Conservation (phyloP, 2,113 vertebrate genomes). For the Xiphophorus maculatus region DNA sequence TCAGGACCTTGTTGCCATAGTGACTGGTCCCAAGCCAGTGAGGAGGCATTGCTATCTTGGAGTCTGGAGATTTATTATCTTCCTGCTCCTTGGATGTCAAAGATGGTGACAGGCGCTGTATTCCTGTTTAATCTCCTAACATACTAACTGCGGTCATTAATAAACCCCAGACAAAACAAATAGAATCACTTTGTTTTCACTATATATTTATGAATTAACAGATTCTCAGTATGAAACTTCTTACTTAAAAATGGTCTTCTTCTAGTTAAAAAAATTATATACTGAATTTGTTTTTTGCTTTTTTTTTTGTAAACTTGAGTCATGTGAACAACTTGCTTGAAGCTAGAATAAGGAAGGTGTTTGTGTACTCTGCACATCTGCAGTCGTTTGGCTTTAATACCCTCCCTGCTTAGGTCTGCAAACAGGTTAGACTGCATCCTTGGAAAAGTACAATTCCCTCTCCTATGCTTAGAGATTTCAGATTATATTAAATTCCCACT, state of each 20-base stretch:
- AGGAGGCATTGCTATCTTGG: too few relatives aligned
- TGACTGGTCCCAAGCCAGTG: too few relatives aligned
- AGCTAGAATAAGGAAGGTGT: background rate
- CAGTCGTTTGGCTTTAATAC: constrained; percentile 5
- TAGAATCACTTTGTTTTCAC: background rate
- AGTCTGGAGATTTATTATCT: too few relatives aligned
- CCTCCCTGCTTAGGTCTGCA: constrained; percentile 11
- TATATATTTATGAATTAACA: background rate
- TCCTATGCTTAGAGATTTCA: background rate
- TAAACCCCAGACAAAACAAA: background rate
- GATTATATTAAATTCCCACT: constrained; percentile 4
- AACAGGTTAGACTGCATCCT: constrained; percentile 5
- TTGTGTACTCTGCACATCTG: background rate
- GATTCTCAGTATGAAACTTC: background rate
- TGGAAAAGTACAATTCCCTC: constrained; percentile 2
- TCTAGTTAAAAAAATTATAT: background rate
- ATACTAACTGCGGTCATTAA: background rate
- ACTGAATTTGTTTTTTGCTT: constrained; percentile 3
- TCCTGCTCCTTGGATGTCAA: too few relatives aligned
- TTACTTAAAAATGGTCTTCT: background rate
- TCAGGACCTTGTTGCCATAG: too few relatives aligned
- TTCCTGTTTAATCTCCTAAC: background rate
- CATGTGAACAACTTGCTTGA: background rate
- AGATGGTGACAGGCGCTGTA: background rate
- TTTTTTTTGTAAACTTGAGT: background rate